Evolutionary conservation across 2,888 invertebrate species (phyloP).

Genomic region (Parochlus steinenii): DNA sequence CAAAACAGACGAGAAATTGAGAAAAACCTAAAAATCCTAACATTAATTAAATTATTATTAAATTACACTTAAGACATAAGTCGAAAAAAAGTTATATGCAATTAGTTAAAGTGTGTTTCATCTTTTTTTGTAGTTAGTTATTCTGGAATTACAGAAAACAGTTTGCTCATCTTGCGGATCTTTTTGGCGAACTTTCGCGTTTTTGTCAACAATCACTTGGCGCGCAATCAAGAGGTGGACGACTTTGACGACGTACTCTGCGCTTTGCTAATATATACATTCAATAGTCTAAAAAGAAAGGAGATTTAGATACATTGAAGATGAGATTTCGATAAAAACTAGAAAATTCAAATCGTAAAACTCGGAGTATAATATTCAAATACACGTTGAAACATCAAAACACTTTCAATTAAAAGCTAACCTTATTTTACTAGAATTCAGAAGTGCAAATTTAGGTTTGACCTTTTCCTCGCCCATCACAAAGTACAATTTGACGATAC

Average conservation of each 20-base stretch:
- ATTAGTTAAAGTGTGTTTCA: no score
- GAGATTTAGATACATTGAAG: slow-evolving; percentile 4
- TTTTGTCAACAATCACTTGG: slow-evolving; percentile 19
- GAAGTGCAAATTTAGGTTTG: slow-evolving; percentile 58
- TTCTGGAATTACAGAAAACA: slow-evolving; percentile 11
- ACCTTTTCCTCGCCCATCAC: slow-evolving; percentile 75
- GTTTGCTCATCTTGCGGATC: slow-evolving; percentile 15
- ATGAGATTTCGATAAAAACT: background rate
- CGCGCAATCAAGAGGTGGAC: slow-evolving; percentile 17
- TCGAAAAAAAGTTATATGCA: no score
- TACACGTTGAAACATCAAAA: background rate
- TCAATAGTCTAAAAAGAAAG: slow-evolving; percentile 17
- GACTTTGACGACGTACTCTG: slow-evolving; percentile 18
- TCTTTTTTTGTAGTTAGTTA: no score
- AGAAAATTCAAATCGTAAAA: background rate
- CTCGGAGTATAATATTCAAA: background rate
- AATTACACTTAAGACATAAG: no score
- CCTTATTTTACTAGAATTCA: slow-evolving; percentile 77
- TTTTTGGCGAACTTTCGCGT: slow-evolving; percentile 20
- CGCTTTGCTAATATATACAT: slow-evolving; percentile 20
- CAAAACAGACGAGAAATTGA: no score
- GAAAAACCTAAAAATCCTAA: no score
- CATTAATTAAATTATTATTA: no score
- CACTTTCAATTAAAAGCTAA: slow-evolving; percentile 11
- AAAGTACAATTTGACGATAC: slow-evolving; percentile 87